These are phyloP conservation scores for Benthosema pterotum DNA, from an alignment of 2,797 vertebrate species.

Conservation along the genomic window DNA sequence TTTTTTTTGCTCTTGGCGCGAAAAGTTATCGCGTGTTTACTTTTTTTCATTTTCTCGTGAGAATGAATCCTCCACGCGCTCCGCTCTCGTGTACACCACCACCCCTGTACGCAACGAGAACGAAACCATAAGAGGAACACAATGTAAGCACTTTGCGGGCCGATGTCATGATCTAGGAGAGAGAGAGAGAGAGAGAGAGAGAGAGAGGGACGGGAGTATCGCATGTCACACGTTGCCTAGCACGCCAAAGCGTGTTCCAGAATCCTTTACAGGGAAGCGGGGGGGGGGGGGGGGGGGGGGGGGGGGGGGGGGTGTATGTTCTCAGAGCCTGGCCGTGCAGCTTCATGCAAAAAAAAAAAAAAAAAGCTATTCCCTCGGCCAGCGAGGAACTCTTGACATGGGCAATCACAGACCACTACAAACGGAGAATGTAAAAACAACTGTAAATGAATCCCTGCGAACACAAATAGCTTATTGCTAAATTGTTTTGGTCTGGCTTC, in stretches of 20 bases:
- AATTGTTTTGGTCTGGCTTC: slow-evolving; percentile 70
- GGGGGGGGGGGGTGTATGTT: too few species aligned
- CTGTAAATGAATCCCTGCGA: slow-evolving; percentile 61
- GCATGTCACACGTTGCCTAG: slow-evolving; percentile 33
- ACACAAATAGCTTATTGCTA: slow-evolving; percentile 68
- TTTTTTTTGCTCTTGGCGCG: neutral
- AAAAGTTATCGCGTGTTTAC: neutral
- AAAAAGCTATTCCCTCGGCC: slow-evolving; percentile 38
- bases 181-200: too few species aligned
- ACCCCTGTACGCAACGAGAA: too few species aligned
- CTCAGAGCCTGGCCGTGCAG: slow-evolving; percentile 40
- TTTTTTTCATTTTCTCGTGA: neutral
- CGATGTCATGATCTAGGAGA: slow-evolving; percentile 21
- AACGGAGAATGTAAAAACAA: slow-evolving; percentile 66
- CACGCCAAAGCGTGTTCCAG: slow-evolving; percentile 25
- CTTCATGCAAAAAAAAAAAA: slow-evolving; percentile 39
- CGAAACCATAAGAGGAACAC: too few species aligned
- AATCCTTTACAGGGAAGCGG: slow-evolving; percentile 30
- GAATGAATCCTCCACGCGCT: neutral
- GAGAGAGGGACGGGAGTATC: slow-evolving; percentile 40
- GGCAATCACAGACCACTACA: slow-evolving; percentile 63
- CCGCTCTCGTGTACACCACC: too few species aligned
- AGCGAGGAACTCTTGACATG: slow-evolving; percentile 59
- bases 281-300: too few species aligned
- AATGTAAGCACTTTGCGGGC: slow-evolving; percentile 6